Evolutionary conservation across 2,888 invertebrate species (phyloP).

Genomic region (Habrosyne pyritoides): DNA sequence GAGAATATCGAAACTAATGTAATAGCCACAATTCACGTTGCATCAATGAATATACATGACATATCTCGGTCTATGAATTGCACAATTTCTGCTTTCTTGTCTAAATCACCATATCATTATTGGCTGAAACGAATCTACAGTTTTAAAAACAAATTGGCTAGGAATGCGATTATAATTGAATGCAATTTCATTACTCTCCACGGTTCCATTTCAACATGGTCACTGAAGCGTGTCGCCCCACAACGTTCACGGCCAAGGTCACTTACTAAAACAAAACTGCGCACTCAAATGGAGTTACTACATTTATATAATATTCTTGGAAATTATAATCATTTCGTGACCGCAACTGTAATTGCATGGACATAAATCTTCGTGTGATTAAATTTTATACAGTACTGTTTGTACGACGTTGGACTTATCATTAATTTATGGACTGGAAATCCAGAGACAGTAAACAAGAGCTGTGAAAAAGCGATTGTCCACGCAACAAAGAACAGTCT

Average conservation of each 20-base stretch:
- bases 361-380: not conserved
- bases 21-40: not conserved
- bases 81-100: not conserved
- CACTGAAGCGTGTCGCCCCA: slow-evolving; percentile 74
- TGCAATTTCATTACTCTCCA: slow-evolving; percentile 69
- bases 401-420: not conserved
- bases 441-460: not conserved
- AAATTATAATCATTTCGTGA: not conserved
- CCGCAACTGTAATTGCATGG: not conserved
- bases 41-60: not conserved
- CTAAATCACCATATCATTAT: slow-evolving; percentile 5
- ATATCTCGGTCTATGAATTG: slow-evolving; percentile 1
- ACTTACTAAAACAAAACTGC: slow-evolving; percentile 73
- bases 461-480: not conserved
- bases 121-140: slow-evolving; percentile 1
- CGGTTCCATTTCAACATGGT: slow-evolving; percentile 71
- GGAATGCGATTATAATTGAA: slow-evolving; percentile 69
- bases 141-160: slow-evolving; percentile 20
- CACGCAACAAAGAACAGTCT: not conserved
- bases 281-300: slow-evolving; percentile 52
- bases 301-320: slow-evolving; percentile 32
- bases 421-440: not conserved
- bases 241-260: slow-evolving; percentile 81
- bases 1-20: not conserved
- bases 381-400: not conserved